Conservation (phyloP, 2,113 vertebrate genomes). For the Donacobius atricapilla region DNA sequence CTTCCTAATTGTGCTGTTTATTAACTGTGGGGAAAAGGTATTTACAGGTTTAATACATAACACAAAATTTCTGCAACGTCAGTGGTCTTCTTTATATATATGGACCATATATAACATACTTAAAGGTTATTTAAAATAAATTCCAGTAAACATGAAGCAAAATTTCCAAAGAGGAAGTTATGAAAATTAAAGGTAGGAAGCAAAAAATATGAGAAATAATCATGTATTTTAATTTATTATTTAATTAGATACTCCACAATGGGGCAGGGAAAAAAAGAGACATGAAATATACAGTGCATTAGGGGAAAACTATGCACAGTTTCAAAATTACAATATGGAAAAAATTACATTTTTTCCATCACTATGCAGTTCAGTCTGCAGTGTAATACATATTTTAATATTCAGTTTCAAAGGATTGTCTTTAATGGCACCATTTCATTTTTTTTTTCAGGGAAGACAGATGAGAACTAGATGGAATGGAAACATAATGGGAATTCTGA, state of each 20-base stretch:
- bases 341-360: neutral
- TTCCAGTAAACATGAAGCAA: neutral
- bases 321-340: neutral
- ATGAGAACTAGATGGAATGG: neutral
- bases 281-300: neutral
- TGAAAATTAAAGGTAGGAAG: neutral
- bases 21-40: neutral
- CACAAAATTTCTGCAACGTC: neutral
- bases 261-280: rapidly evolving
- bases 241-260: neutral
- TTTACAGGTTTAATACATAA: neutral
- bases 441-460: slow-evolving; percentile 9
- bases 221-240: neutral
- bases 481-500: neutral
- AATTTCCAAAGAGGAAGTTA: neutral
- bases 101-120: neutral
- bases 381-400: neutral
- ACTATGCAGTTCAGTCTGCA: neutral
- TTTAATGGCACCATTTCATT: neutral
- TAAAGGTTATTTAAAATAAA: neutral
- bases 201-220: neutral
- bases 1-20: neutral
- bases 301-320: neutral
- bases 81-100: neutral
- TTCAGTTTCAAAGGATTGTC: neutral